These are phyloP conservation scores for Anguilla rostrata DNA, from an alignment of 2,113 vertebrate genomes.

Conservation along the genomic window DNA sequence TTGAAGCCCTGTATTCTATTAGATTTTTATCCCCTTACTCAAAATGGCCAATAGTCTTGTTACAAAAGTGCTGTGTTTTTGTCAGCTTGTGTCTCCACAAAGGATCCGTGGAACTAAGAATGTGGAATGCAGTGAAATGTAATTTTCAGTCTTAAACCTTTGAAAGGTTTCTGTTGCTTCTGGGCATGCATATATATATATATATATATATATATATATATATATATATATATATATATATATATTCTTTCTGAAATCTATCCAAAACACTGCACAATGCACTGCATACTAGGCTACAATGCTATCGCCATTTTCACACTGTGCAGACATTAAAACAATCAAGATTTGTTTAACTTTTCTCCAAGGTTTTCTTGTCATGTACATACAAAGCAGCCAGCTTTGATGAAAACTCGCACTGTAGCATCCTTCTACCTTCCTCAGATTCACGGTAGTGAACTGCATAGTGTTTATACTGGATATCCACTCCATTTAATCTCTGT, in stretches of 20 bases:
- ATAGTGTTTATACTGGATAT: no score
- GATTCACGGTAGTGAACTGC: background rate
- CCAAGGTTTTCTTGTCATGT: background rate
- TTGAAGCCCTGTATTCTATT: background rate
- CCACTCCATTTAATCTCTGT: background rate
- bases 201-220: no score
- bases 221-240: no score
- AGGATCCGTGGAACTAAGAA: background rate
- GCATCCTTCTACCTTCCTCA: no score
- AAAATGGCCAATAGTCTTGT: conserved; percentile 6
- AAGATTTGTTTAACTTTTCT: conserved; percentile 1
- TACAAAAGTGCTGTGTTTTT: background rate
- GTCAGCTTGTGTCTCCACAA: background rate
- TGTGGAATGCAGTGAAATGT: background rate
- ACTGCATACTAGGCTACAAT: background rate
- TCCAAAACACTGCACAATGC: background rate
- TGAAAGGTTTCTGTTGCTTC: background rate
- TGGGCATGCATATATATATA: background rate
- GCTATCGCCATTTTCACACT: background rate
- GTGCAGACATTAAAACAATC: background rate
- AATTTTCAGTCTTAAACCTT: background rate
- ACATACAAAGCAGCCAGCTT: background rate
- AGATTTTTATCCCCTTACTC: background rate
- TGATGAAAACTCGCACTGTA: background rate
- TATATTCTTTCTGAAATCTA: background rate